These are phyloP conservation scores for Tenrec ecaudatus DNA, from an alignment of 2,113 vertebrate genomes.

Conservation along the genomic window DNA sequence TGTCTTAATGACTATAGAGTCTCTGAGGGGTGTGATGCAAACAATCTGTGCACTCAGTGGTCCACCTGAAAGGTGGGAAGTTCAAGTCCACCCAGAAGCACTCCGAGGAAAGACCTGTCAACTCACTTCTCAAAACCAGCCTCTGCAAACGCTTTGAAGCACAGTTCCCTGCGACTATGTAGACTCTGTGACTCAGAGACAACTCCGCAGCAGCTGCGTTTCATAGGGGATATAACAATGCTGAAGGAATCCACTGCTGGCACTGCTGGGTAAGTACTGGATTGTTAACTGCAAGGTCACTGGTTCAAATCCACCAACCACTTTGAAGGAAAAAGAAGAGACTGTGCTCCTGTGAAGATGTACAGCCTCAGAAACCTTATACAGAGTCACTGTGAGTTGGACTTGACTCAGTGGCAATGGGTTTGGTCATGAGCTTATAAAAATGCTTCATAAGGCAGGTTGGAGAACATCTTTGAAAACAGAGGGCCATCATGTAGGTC, in stretches of 20 bases:
- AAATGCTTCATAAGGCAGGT: neutral
- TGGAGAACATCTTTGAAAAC: constrained; percentile 13
- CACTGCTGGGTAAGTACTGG: no score
- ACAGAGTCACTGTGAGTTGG: no score
- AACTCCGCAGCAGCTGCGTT: neutral
- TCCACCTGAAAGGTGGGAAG: neutral
- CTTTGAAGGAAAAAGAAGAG: no score
- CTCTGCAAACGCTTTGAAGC: neutral
- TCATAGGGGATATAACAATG: neutral
- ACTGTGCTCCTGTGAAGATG: no score
- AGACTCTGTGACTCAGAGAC: neutral
- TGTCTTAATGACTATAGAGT: neutral
- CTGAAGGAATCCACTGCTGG: neutral
- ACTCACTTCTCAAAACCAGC: neutral
- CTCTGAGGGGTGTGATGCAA: neutral
- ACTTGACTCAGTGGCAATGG: no score
- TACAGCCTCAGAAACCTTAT: no score
- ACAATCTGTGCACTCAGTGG: neutral
- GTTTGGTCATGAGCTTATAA: neutral
- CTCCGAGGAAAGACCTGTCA: neutral
- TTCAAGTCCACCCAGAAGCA: neutral
- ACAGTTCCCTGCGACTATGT: neutral
- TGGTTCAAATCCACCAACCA: no score
- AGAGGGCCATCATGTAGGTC: neutral
- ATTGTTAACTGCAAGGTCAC: no score